Conservation (phyloP, 2,888 invertebrate genomes). For the Morinoia aosen region DNA sequence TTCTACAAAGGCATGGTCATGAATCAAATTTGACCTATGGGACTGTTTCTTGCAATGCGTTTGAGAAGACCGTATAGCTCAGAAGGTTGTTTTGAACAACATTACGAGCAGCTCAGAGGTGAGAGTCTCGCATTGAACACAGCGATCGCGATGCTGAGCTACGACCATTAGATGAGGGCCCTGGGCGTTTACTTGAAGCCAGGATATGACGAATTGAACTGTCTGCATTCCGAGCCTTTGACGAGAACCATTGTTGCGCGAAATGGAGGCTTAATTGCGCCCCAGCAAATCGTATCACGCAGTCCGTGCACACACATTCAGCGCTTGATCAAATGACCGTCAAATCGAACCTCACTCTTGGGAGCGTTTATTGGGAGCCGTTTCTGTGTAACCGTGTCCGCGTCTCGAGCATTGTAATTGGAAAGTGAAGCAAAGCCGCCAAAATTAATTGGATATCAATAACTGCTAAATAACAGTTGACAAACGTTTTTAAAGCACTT, state of each 20-base stretch:
- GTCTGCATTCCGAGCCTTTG: background rate
- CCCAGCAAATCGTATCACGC: slow-evolving; percentile 29
- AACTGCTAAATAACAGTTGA: background rate
- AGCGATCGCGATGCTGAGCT: background rate
- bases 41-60: background rate
- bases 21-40: background rate
- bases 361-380: background rate
- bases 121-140: background rate
- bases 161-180: background rate
- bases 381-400: background rate
- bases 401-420: background rate
- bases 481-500: background rate
- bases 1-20: background rate
- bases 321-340: background rate
- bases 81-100: background rate
- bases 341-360: background rate
- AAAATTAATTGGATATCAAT: background rate
- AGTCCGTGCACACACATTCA: slow-evolving; percentile 7
- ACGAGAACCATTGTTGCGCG: slow-evolving; percentile 21
- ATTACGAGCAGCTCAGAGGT: background rate
- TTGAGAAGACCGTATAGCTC: background rate
- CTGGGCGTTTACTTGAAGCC: background rate
- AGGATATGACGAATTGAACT: background rate
- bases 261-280: slow-evolving; percentile 17
- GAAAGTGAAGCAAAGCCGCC: background rate